Evolutionary conservation across 2,113 vertebrate genomes (phyloP), one percentile per base, ranked within the genome.

Genomic region (Calonectris borealis): DNA sequence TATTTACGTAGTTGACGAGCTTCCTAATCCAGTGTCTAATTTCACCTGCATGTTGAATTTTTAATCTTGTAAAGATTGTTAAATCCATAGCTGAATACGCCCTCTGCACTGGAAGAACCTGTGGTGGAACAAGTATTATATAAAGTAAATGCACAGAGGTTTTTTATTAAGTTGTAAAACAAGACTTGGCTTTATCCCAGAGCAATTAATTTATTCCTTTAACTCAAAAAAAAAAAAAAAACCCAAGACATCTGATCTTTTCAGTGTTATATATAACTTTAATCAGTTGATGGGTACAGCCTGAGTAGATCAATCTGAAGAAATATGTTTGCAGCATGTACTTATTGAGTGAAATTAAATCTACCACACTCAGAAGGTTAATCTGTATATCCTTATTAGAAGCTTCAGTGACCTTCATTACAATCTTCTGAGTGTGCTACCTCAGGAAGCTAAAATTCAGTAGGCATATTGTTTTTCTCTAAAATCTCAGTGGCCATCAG

Each of bases 21-120:
- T 93, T 83, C 66, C 91, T 93, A 87, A 84, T 69, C 79, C 76
- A 78, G 91, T 49, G 42, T 97, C 88, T 83, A 42, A 80, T 95
- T 96, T 95, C 93, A 86, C 77, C 65, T 77, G 46, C 71, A 71
- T 51, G 73, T 36, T 93, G 83, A 93, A 97, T 95, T 88, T 93
- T 95, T 94, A 86, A 86, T 91, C 69, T 88, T 49, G n/a, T 57
- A 65, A 93, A 58, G 68, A 78, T 84, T 87, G 71, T 83, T 83
- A 61, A 66, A 73, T 44, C 64, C 55, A 34, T 42, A 52, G 68
- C 54, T 87, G 44, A 66, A 64, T 49, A 75, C 46, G 13, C 14
- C 44, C 34, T 49, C 51, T 72, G 48, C n/a, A 38, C 32, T 77
- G 46, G 65, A 72, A 85, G 44, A 90, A 69, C 36, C 25, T 72